Conservation (phyloP, 2,797 vertebrate species). For the Arnoldichthys spilopterus region DNA sequence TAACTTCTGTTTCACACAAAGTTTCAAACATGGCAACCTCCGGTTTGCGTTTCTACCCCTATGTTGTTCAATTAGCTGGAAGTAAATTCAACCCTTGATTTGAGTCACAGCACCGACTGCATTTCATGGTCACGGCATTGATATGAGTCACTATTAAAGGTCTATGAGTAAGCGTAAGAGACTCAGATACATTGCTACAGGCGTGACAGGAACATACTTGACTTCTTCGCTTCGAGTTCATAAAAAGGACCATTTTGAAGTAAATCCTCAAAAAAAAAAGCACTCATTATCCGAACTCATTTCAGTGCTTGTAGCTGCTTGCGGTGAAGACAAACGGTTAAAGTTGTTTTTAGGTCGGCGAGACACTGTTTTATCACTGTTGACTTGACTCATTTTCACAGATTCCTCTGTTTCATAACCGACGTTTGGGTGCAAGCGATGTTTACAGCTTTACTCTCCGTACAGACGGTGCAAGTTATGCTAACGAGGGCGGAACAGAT, state of each 20-base stretch:
- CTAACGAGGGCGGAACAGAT: conserved; percentile 8
- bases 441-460: neutral
- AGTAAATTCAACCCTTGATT: conserved; percentile 6
- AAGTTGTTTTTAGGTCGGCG: neutral
- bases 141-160: neutral
- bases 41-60: too few species aligned
- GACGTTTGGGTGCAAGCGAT: neutral
- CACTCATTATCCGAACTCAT: neutral
- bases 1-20: too few species aligned
- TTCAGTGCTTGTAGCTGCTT: neutral
- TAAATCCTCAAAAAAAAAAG: conserved; percentile 1
- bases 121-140: neutral
- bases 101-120: conserved; percentile 1
- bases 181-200: neutral
- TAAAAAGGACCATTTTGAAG: too few species aligned
- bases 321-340: neutral
- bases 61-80: conserved; percentile 19
- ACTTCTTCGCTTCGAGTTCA: neutral
- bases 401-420: conserved; percentile 7
- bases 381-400: neutral
- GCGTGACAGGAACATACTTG: neutral
- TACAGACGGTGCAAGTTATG: neutral
- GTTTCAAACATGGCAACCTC: too few species aligned
- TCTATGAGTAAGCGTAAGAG: neutral
- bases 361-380: neutral